phyloP scores from a whole-genome alignment of 2,797 vertebrate species.

The Rhinophrynus dorsalis region DNA sequence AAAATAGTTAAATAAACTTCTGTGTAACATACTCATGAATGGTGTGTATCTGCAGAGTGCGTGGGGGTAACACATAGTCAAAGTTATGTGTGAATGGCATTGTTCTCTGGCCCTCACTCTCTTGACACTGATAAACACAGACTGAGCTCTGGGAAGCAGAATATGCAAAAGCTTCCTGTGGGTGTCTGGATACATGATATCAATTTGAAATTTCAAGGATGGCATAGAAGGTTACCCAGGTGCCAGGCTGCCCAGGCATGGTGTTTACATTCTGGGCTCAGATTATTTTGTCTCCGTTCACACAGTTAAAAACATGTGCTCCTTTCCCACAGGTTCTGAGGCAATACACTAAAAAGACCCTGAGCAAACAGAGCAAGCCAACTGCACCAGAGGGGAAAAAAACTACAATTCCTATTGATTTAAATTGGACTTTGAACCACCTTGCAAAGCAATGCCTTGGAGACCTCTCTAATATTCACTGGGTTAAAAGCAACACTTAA shows the following conservation, averaged over 20 bases:
- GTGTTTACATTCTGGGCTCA: slow-evolving; percentile 23
- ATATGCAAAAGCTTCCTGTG: slow-evolving; percentile 32
- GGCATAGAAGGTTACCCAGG: slow-evolving; percentile 45
- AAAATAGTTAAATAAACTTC: too few relatives aligned
- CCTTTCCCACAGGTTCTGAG: neutral
- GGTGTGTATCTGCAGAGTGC: neutral
- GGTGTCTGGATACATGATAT: slow-evolving; percentile 19
- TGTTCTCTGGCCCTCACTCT: neutral
- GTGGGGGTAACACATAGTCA: neutral
- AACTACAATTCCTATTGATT: too few relatives aligned
- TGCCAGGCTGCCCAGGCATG: slow-evolving; percentile 37
- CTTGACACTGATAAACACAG: slow-evolving; percentile 11
- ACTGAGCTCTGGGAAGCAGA: slow-evolving; percentile 2
- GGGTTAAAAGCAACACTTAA: too few relatives aligned
- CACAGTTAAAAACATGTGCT: slow-evolving; percentile 22
- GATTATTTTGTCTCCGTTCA: slow-evolving; percentile 40
- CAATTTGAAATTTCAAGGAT: slow-evolving; percentile 29
- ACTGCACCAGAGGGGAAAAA: too few relatives aligned
- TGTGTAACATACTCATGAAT: neutral
- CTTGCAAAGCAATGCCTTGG: too few relatives aligned
- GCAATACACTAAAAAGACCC: too few relatives aligned
- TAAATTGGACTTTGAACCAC: too few relatives aligned
- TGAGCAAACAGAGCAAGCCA: too few relatives aligned
- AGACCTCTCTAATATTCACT: too few relatives aligned
- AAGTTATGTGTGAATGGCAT: neutral